Percentiles rank a stretch among this genome's conserved stretches.
These are phyloP conservation scores for Haliclona indistincta DNA, from an alignment of 37 sponge, comb jelly and placozoan genomes.

Conservation along the genomic window DNA sequence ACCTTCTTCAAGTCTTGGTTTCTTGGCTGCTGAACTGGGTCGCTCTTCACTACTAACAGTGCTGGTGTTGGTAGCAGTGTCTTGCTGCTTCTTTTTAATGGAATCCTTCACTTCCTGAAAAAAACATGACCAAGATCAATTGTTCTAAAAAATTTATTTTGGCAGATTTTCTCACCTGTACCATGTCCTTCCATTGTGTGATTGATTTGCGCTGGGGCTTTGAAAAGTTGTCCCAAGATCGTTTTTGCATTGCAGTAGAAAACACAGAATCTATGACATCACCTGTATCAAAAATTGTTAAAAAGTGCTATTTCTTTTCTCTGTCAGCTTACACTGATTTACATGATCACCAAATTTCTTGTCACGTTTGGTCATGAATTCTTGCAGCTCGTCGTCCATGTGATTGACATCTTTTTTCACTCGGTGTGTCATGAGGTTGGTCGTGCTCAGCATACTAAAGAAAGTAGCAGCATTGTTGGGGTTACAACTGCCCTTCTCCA, in stretches of 20 bases:
- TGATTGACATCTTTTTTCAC: slow-evolving; percentile 48
- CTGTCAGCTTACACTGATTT: slow-evolving; percentile 29
- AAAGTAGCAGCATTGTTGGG: slow-evolving; percentile 35
- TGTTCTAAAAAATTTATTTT: too few relatives aligned
- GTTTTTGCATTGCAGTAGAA: slow-evolving; percentile 19
- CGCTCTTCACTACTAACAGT: too few relatives aligned
- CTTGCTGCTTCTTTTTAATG: background rate
- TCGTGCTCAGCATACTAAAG: slow-evolving; percentile 58
- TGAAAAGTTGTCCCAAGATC: slow-evolving; percentile 56
- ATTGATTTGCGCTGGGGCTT: slow-evolving; percentile 75
- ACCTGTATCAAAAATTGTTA: slow-evolving; percentile 25
- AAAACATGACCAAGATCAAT: too few relatives aligned
- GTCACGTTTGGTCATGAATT: slow-evolving; percentile 8
- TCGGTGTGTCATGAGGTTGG: slow-evolving; percentile 35
- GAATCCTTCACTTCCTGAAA: too few relatives aligned
- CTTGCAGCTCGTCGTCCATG: slow-evolving; percentile 29
- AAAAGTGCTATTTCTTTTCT: background rate
- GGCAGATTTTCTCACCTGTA: too few relatives aligned
- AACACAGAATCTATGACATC: slow-evolving; percentile 43
- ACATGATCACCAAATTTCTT: background rate
- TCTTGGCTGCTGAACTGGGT: slow-evolving; percentile 34
- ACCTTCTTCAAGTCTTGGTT: background rate
- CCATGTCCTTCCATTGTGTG: slow-evolving; percentile 61
- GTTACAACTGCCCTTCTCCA: slow-evolving; percentile 50
- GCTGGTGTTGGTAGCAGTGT: background rate